These are phyloP conservation scores for Epinotia demarniana DNA, from an alignment of 2,888 invertebrate species.

Conservation along the genomic window DNA sequence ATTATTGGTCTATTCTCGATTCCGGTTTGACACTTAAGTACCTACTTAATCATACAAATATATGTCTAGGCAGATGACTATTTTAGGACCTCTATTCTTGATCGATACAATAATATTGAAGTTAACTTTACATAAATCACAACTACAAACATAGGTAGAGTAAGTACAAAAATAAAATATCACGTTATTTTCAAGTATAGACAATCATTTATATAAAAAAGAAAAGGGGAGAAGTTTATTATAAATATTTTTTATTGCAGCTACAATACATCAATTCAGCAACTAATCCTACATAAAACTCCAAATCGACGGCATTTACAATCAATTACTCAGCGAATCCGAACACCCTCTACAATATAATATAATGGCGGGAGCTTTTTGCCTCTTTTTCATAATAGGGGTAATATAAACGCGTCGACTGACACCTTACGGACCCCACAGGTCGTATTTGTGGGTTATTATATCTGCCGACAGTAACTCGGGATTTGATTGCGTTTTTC, in stretches of 20 bases:
- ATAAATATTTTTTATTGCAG: background rate
- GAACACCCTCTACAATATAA: conserved; percentile 41
- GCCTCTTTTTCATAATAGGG: conserved; percentile 74
- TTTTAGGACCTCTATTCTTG: too few species aligned
- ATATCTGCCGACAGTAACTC: conserved; percentile 55
- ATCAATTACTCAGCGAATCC: conserved; percentile 44
- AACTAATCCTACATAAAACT: conserved; percentile 31
- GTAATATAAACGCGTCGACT: conserved; percentile 79
- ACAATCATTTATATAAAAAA: too few species aligned
- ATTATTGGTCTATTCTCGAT: too few species aligned
- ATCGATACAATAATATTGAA: too few species aligned
- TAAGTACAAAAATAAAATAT: too few species aligned
- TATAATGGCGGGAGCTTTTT: conserved; percentile 63
- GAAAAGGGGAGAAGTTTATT: background rate
- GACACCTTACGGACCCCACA: conserved; percentile 83
- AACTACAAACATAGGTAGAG: background rate
- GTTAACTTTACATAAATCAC: background rate
- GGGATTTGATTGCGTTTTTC: conserved; percentile 52
- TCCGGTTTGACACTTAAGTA: too few species aligned
- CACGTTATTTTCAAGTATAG: too few species aligned
- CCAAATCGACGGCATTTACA: conserved; percentile 39
- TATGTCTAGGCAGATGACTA: too few species aligned
- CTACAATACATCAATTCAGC: conserved; percentile 22
- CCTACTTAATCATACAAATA: too few species aligned
- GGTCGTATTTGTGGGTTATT: conserved; percentile 68